These are phyloP conservation scores for Eulimnadia texana DNA, from an alignment of 1,140 invertebrate species.

Conservation along the genomic window DNA sequence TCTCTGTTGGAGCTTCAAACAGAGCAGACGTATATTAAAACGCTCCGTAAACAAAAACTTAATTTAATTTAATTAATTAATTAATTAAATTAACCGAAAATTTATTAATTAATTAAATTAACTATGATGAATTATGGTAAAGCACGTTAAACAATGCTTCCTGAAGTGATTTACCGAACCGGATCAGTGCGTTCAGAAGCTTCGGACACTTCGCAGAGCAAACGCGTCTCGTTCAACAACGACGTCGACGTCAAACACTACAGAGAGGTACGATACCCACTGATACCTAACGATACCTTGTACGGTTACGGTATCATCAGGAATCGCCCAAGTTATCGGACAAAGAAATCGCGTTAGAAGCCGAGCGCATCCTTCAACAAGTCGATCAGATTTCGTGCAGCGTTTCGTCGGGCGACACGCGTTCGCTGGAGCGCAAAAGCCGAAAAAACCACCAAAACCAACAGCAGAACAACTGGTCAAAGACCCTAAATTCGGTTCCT, in stretches of 20 bases:
- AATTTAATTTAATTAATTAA: too few species aligned
- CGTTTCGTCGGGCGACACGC: slow-evolving; percentile 24
- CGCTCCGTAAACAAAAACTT: too few species aligned
- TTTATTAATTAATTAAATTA: too few species aligned
- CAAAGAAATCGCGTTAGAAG: slow-evolving; percentile 49
- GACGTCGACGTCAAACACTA: slow-evolving; percentile 77
- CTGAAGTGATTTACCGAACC: slow-evolving; percentile 16
- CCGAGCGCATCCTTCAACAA: slow-evolving; percentile 48
- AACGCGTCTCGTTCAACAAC: slow-evolving; percentile 69
- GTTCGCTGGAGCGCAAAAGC: slow-evolving; percentile 16
- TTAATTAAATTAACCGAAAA: too few species aligned
- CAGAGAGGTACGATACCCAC: slow-evolving; percentile 12
- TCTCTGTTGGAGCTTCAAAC: too few species aligned
- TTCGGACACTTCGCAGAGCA: slow-evolving; percentile 35
- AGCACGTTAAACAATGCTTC: too few species aligned
- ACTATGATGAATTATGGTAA: too few species aligned
- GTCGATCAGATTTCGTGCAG: slow-evolving; percentile 45
- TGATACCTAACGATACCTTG: slow-evolving; percentile 33
- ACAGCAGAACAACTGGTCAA: slow-evolving; percentile 29
- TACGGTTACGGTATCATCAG: slow-evolving; percentile 40
- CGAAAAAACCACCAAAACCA: slow-evolving; percentile 6
- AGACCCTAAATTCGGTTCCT: slow-evolving; percentile 11
- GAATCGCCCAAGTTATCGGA: slow-evolving; percentile 43
- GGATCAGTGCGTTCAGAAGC: slow-evolving; percentile 31
- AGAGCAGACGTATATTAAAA: too few species aligned